Evolutionary conservation across 2,113 vertebrate species (phyloP), one percentile per base, ranked within the genome.

Genomic region (Psammodynastes pulverulentus): DNA sequence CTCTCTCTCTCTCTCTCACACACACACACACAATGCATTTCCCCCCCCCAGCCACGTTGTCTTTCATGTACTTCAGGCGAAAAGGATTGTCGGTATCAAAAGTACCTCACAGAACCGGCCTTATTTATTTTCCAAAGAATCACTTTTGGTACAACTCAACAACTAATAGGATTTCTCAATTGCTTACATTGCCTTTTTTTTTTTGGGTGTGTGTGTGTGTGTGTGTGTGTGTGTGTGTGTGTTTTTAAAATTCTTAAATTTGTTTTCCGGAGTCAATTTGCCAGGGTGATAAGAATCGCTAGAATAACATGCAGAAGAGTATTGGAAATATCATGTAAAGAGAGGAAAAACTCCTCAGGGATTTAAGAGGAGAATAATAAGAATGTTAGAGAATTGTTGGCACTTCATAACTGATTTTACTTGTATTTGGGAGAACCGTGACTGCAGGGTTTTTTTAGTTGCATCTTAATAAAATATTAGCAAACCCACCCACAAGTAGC

Each of bases 41-140:
- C 90, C 89, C 10, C 24, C 17, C 21, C 34, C 26, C 21, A 85
- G 52, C 23, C 88, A 34, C 21, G 8, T 58, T 89, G 43, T 89
- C 88, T 91, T 91, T 24, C 93, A 93, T 90, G 67, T 86, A 93
- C 93, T 94, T 72, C 86, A 94, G 96, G 96, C 96, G 85, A 95
- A 94, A 89, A 67, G 58, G 85, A 92, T 0, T 89, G 84, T 3
- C 0, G n/a, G 90, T 94, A n/a, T 29, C 84, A 94, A 92, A 89
- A 21, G 17, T 3, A 91, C 0, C 54, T n/a, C 24, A 89, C 51
- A 45, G 92, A 93, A 95, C 0, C 91, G 87, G 72, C 92, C 94
- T 7, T 72, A 39, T 62, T 86, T 86, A 46, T 0, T 1, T 7
- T 91, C 0, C 3, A 24, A 3, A 1, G 49, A 89, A 12, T 0